Evolutionary conservation across 2,888 invertebrate genomes (phyloP), one percentile per base, ranked within the genome.

Genomic region (Ochropleura leucogaster): DNA sequence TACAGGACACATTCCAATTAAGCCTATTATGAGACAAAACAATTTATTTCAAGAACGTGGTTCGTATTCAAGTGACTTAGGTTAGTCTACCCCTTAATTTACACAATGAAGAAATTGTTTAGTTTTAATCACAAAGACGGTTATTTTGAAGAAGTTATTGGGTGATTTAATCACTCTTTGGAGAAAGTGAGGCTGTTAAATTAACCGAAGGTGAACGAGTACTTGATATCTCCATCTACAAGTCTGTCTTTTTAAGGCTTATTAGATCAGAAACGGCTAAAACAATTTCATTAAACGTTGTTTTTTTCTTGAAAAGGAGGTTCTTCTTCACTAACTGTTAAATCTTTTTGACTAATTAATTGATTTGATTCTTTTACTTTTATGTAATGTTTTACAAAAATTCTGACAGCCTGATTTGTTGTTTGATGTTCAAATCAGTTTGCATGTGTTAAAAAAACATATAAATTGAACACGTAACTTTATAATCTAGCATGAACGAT

Each of bases 31-130:
- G 64, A 78, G 66, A 49, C 49, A 74, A 82, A 77, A 76, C 84
- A 69, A 84, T 85, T 84, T 82, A 82, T 80, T 75, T 77, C 0
- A 74, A 74, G 77, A 67, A 79, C 80, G 70, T 82, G 70, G 59
- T 74, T 80, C 59, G 74, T 79, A 74, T 80, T 85, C 10, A 51
- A 62, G 65, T 70, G 51, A 74, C 59, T 62, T 62, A 51, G n/a
- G 12, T 66, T 57, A 55, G 40, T 67, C 18, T 51, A 10, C 30
- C 20, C 49, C 69, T 62, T 70, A 53, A 12, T 57, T 49, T 42
- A 62, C 20, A 63, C 40, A 66, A 64, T 20, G 4, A 20, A 47
- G 42, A 62, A 59, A 69, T 14, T 47, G n/a, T 51, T 69, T 16
- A 30, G 30, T 64, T 79, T 40, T 51, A 68, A 70, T 68, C 42